Percentiles rank a stretch among this genome's conserved stretches.
phyloP scores from a whole-genome alignment of 1,140 invertebrate species.

The Calycopis cecrops region DNA sequence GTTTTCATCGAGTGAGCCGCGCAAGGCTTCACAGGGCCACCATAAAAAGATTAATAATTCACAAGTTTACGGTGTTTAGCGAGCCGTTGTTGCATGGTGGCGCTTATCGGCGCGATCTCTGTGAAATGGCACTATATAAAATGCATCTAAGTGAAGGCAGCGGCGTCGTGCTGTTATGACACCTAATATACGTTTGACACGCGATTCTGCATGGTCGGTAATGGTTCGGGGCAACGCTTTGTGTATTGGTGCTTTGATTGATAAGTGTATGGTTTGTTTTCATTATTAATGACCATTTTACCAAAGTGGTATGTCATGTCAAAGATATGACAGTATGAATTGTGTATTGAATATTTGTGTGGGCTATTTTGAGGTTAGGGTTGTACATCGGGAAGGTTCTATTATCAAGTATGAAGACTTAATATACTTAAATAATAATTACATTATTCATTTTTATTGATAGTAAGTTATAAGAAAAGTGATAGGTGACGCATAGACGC shows the following conservation, averaged over 20 bases:
- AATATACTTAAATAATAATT: too few relatives aligned
- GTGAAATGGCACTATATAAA: slow-evolving; percentile 55
- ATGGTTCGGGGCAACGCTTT: slow-evolving; percentile 39
- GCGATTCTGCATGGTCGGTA: slow-evolving; percentile 49
- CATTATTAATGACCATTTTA: slow-evolving; percentile 10
- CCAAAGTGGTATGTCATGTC: slow-evolving; percentile 6
- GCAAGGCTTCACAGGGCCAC: slow-evolving; percentile 38
- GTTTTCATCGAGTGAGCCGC: slow-evolving; percentile 61
- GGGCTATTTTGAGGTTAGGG: too few relatives aligned
- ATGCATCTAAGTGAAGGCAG: slow-evolving; percentile 53
- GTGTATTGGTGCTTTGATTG: slow-evolving; percentile 37
- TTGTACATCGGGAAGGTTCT: too few relatives aligned
- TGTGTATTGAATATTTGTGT: too few relatives aligned
- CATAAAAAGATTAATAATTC: slow-evolving; percentile 72
- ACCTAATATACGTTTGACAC: slow-evolving; percentile 66
- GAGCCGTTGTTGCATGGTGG: slow-evolving; percentile 58
- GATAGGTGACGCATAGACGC: too few relatives aligned
- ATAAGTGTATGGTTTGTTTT: slow-evolving; percentile 28
- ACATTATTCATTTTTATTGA: too few relatives aligned
- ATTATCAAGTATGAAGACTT: too few relatives aligned
- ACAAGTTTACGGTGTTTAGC: slow-evolving; percentile 70
- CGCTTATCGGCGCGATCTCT: slow-evolving; percentile 54
- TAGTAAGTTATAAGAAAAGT: too few relatives aligned
- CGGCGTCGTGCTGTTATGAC: slow-evolving; percentile 54
- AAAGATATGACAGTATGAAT: too few relatives aligned